These are phyloP conservation scores for Paragorgia papillata DNA, from an alignment of 92 coral and sea anemone species.

Conservation along the genomic window DNA sequence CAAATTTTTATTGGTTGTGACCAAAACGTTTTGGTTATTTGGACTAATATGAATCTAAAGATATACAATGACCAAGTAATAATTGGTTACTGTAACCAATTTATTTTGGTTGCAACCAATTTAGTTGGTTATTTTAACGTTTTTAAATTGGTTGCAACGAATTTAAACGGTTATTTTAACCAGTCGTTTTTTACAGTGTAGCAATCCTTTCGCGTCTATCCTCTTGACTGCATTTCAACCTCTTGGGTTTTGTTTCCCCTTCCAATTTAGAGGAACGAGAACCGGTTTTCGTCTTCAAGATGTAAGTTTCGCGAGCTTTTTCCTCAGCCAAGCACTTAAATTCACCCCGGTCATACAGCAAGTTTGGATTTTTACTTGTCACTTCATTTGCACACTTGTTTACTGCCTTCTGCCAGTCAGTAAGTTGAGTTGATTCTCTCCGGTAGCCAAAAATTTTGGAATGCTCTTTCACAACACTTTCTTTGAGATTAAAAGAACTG, in stretches of 20 bases:
- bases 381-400: constrained; percentile 41
- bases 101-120: no score
- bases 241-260: constrained; percentile 40
- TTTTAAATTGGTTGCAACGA: no score
- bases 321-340: constrained; percentile 54
- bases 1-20: no score
- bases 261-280: constrained; percentile 39
- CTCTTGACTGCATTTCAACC: constrained; percentile 47
- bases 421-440: constrained; percentile 43
- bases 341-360: constrained; percentile 49
- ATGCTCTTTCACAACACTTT: not conserved
- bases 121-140: no score
- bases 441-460: constrained; percentile 33
- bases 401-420: constrained; percentile 61
- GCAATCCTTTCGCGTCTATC: constrained; percentile 35
- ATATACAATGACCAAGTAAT: no score
- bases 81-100: no score
- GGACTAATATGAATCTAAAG: no score
- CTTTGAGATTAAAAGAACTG: constrained; percentile 10
- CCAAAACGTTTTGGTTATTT: no score
- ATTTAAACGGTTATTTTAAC: no score
- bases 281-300: constrained; percentile 45
- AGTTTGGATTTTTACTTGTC: constrained; percentile 18
- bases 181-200: not conserved
- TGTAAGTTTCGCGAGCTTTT: constrained; percentile 47